phyloP scores from a whole-genome alignment of 2,113 vertebrate genomes.

The Onychostruthus taczanowskii region DNA sequence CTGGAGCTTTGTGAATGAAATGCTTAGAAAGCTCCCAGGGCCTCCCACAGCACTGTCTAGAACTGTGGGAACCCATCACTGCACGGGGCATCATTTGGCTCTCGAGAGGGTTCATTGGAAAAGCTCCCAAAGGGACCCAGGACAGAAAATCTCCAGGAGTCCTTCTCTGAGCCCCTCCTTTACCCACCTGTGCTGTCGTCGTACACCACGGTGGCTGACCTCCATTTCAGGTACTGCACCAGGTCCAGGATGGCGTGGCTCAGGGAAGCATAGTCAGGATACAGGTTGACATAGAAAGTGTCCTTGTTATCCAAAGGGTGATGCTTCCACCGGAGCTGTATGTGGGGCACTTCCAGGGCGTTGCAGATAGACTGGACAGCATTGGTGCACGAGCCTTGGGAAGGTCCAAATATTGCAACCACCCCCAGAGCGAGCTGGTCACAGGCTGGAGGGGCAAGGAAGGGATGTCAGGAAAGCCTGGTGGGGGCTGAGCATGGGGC shows the following conservation, averaged over 20 bases:
- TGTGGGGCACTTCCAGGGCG: slow-evolving; percentile 94
- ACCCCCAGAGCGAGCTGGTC: slow-evolving; percentile 97
- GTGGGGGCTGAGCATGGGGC: background rate
- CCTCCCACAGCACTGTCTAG: accelerated
- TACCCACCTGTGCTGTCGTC: slow-evolving; percentile 94
- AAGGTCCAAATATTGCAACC: slow-evolving; percentile 96
- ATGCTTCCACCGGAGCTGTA: slow-evolving; percentile 98
- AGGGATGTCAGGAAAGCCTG: background rate
- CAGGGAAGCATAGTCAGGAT: slow-evolving; percentile 95
- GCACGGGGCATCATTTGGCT: accelerated
- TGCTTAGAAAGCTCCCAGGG: background rate
- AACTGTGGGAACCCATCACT: accelerated
- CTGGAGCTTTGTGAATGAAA: background rate
- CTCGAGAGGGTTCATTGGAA: accelerated
- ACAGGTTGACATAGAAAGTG: slow-evolving; percentile 96
- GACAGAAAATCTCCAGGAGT: background rate
- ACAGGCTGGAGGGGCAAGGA: slow-evolving; percentile 79
- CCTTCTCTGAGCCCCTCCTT: background rate
- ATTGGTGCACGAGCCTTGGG: slow-evolving; percentile 95
- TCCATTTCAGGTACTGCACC: slow-evolving; percentile 96
- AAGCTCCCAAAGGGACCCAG: background rate
- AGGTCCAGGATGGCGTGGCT: slow-evolving; percentile 97
- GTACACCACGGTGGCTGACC: slow-evolving; percentile 96
- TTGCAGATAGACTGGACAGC: slow-evolving; percentile 99
- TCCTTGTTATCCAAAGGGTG: slow-evolving; percentile 98